phyloP scores from a whole-genome alignment of 2,113 vertebrate genomes.

The Poeciliopsis prolifica region DNA sequence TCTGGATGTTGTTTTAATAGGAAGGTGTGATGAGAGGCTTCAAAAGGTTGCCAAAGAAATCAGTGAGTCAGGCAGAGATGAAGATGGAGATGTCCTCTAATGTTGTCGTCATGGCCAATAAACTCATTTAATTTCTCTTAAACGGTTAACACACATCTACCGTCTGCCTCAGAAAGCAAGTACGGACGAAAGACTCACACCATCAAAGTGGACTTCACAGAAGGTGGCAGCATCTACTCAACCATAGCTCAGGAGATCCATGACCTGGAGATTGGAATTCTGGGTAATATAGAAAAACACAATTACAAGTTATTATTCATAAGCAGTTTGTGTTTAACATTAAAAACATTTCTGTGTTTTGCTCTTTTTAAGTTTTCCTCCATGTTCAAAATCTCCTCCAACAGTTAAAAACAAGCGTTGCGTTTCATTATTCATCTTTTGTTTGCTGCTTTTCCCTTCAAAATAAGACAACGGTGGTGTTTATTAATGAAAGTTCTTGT shows the following conservation, averaged over 20 bases:
- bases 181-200: slow-evolving; percentile 68
- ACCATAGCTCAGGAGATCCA: slow-evolving; percentile 65
- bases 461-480: background rate
- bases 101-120: rapidly evolving
- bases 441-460: background rate
- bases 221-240: slow-evolving; percentile 74
- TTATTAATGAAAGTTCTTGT: background rate
- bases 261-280: slow-evolving; percentile 80
- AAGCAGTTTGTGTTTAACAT: background rate
- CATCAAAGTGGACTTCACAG: slow-evolving; percentile 80
- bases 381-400: too few species aligned
- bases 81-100: too few species aligned
- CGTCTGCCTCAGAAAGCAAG: slow-evolving; percentile 64
- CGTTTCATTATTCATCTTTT: background rate
- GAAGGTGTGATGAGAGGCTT: slow-evolving; percentile 76
- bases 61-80: slow-evolving; percentile 61
- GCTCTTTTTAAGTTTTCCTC: too few species aligned
- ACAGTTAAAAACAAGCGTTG: background rate
- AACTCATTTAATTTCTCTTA: background rate
- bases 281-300: slow-evolving; percentile 70
- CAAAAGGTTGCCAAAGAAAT: slow-evolving; percentile 74
- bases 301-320: background rate
- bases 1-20: slow-evolving; percentile 80
- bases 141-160: background rate
- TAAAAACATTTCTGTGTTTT: background rate